Base-by-base conservation (phyloP, 2,888 invertebrate genomes). In the Xylota segnis region DNA sequence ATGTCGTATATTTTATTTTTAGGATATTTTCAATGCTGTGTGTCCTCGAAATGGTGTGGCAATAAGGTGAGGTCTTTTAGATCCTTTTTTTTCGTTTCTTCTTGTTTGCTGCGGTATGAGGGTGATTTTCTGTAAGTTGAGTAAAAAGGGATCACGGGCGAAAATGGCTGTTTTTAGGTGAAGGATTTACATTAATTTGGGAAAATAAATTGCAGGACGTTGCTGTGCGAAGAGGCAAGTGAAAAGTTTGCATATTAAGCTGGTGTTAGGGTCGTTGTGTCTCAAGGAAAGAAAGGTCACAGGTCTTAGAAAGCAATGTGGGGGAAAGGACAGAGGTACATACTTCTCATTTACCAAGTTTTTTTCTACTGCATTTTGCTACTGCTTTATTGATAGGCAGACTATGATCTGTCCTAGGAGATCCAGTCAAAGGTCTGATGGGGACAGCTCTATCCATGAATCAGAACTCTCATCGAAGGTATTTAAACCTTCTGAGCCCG, bases 1-100 rank as follows among this genome's bases (percentile, higher is more conserved):
- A 40, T 82, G 66, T 58, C 76, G 61, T 82, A 76, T 72, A 56
- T 66, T 72, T 78, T 59, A 43, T 43, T 70, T 50, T 40, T 52
- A 7, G 29, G 59, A 34, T 74, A 29, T 66, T 23, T 40, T 37
- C 18, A 12, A 40, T n/a, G 59, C 4, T 12, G n/a, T 40, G 23
- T 59, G 58, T 59, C 23, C 45, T 63, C 5, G 2, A 50, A 34
- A 59, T 72, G 47, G 47, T 59, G 58, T 59, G 59, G 71, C 50
- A 72, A 59, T 72, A 72, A 72, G 71, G 59, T 72, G 50, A 16
- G 37, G 47, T 58, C 34, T 23, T 58, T 45, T 14, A 14, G 10
- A 14, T 54, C 16, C 40, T 6, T 40, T 54, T 43, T 56, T 14
- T 66, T 23, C 3, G 1, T 23, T 23, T 23, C 3, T 23, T 23